Evolutionary conservation across 2,888 invertebrate species (phyloP).

Genomic region (Leistus spinibarbis): DNA sequence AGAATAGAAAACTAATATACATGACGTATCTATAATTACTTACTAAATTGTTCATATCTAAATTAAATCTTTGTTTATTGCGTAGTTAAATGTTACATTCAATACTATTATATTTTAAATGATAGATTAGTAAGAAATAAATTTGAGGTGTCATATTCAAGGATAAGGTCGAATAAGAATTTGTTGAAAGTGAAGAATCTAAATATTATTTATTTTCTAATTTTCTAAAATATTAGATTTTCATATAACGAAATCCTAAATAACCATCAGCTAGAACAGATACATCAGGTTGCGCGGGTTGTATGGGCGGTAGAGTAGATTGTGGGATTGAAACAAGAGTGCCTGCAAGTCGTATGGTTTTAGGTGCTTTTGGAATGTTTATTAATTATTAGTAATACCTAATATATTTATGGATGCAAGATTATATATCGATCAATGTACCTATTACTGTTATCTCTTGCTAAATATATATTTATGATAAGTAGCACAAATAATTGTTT

Average conservation of each 20-base stretch:
- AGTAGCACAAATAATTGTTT: background rate
- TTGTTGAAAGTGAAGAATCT: too few relatives aligned
- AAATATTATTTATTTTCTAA: too few relatives aligned
- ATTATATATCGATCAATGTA: background rate
- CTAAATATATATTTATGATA: background rate
- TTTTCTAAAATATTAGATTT: too few relatives aligned
- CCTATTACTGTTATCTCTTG: background rate
- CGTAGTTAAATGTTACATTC: background rate
- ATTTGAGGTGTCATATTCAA: background rate
- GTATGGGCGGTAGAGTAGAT: too few relatives aligned
- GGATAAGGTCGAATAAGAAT: background rate
- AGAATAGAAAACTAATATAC: background rate
- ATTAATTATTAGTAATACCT: too few relatives aligned
- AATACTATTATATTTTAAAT: background rate
- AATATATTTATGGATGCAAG: background rate
- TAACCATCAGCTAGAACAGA: too few relatives aligned
- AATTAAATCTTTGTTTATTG: background rate
- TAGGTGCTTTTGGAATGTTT: too few relatives aligned
- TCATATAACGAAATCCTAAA: too few relatives aligned
- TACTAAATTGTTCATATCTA: background rate
- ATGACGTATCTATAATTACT: background rate
- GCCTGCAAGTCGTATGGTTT: too few relatives aligned
- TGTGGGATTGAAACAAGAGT: too few relatives aligned
- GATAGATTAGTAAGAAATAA: background rate
- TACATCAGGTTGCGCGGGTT: too few relatives aligned